Conservation (phyloP, 2,888 invertebrate genomes). For the Lasius fuliginosus region DNA sequence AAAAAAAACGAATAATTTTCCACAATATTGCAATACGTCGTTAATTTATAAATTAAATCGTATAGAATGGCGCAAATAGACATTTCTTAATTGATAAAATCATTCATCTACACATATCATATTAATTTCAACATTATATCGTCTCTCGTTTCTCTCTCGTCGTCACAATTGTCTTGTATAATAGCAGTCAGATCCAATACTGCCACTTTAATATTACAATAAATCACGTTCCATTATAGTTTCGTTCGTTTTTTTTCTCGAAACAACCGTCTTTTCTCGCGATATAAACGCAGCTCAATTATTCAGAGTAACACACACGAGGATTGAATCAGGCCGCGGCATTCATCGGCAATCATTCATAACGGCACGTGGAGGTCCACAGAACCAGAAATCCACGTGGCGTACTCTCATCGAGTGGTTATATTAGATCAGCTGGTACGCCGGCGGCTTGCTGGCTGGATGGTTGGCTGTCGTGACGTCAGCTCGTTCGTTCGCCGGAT, state of each 20-base stretch:
- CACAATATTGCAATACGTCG: conserved; percentile 3
- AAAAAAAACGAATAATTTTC: not conserved
- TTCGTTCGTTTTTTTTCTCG: not conserved
- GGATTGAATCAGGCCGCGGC: conserved; percentile 49
- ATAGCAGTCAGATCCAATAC: not conserved
- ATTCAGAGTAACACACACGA: conserved; percentile 14
- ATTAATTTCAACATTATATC: conserved; percentile 12
- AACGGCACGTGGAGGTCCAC: conserved; percentile 68
- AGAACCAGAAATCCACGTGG: conserved; percentile 71
- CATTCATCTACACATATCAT: not conserved
- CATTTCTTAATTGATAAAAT: conserved; percentile 16
- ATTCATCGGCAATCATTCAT: conserved; percentile 56
- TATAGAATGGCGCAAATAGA: not conserved
- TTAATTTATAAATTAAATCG: conserved; percentile 5
- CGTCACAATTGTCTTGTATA: not conserved
- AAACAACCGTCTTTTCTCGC: conserved; percentile 12
- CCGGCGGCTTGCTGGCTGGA: conserved; percentile 70
- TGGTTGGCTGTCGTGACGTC: conserved; percentile 75
- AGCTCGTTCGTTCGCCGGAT: conserved; percentile 74
- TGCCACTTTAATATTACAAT: not conserved
- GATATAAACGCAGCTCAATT: conserved; percentile 2
- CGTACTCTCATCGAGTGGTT: conserved; percentile 74
- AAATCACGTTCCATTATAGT: conserved; percentile 10
- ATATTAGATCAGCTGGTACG: conserved; percentile 76
- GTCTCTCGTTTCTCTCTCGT: not conserved